Percentiles rank a stretch among this genome's conserved stretches.
phyloP scores from a whole-genome alignment of 2,888 invertebrate species.

The Leucophora obtusa region DNA sequence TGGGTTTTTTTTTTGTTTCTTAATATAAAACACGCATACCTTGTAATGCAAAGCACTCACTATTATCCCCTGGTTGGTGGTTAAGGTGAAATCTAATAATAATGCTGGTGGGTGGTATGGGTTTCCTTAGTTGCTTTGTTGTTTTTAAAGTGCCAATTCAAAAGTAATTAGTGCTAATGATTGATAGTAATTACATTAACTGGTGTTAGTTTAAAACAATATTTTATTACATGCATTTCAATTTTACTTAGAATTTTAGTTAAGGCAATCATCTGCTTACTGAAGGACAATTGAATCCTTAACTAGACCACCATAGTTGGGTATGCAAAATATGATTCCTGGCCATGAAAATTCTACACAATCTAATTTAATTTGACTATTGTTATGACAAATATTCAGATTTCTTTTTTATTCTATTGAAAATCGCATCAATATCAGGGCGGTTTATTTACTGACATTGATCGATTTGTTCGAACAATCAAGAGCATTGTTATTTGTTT shows the following conservation, averaged over 20 bases:
- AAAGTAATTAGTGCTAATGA: slow-evolving; percentile 56
- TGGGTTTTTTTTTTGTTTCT: not conserved
- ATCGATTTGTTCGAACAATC: slow-evolving; percentile 43
- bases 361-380: not conserved
- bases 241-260: slow-evolving; percentile 17
- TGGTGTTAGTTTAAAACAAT: slow-evolving; percentile 57
- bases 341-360: not conserved
- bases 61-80: not conserved
- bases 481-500: not conserved
- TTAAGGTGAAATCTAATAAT: not conserved
- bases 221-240: slow-evolving; percentile 22
- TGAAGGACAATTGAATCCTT: not conserved
- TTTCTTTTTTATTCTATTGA: slow-evolving; percentile 6
- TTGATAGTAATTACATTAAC: slow-evolving; percentile 73
- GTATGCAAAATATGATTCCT: slow-evolving; percentile 6
- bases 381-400: not conserved
- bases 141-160: slow-evolving; percentile 36
- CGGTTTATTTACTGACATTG: slow-evolving; percentile 50
- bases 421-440: slow-evolving; percentile 36
- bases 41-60: not conserved
- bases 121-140: not conserved
- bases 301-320: slow-evolving; percentile 29
- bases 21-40: slow-evolving; percentile 39
- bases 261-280: slow-evolving; percentile 24
- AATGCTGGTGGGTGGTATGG: not conserved